Base-by-base conservation (phyloP, 2,888 invertebrate species). In the Macrostomum cliftonense region DNA sequence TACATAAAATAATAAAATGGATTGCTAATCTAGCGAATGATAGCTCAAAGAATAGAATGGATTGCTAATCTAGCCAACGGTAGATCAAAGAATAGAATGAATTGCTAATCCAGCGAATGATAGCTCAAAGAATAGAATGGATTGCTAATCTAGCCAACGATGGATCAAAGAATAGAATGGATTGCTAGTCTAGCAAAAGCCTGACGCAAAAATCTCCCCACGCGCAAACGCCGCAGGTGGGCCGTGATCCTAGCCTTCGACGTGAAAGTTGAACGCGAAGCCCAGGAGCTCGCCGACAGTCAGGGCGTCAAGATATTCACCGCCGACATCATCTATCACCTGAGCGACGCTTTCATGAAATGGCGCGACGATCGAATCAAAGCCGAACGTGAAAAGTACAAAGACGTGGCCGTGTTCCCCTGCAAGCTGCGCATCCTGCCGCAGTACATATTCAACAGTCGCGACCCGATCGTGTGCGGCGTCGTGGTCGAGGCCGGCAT, bases 211-310 rank as follows among this genome's bases (percentile, higher is more conserved):
- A 28, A 28, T 28, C n/a, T n/a, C n/a, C n/a, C n/a, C n/a, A n/a
- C 13, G n/a, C n/a, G 39, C n/a, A 38, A 38, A n/a, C n/a, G n/a
- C n/a, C n/a, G n/a, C 16, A 85, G 84, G 71, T 86, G 81, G 71
- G 95, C 97, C 45, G 86, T 87, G 51, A 95, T 99, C 65, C 76
- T 99, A 59, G 97, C 97, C n/a, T 99, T 99, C 68, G 97, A 99
- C 72, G 97, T 99, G 17, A 91, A 89, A 75, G 79, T 95, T 49
- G 97, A 99, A 68, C 78, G 85, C 52, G 97, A 97, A 67, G 97
- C 95, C 1, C 95, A 97, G 73, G 91, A 93, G 63, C 73, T 95
- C 71, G 97, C 97, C 0, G 95, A 99, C 68, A 78, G 79, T 51
- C 71, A 91, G 12, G 68, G 68, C 21, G 68, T 71, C 48, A 85